Evolutionary conservation across 2,797 vertebrate genomes (phyloP).

Genomic region (Chelonia mydas): DNA sequence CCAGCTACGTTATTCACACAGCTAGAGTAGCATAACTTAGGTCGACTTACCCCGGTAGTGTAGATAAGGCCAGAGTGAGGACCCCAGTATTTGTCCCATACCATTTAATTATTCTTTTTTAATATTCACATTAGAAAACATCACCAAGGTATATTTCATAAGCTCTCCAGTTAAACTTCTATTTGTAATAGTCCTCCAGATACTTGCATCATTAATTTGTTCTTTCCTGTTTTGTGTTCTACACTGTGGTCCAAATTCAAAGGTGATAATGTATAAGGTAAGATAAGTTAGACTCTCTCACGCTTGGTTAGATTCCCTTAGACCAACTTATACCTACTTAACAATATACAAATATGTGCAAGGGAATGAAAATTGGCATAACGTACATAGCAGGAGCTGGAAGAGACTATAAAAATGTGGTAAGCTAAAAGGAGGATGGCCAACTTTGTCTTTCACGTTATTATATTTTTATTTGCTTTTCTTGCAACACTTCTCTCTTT

Average conservation of each 20-base stretch:
- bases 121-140: neutral
- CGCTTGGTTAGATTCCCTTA: neutral
- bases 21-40: no score
- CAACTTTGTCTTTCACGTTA: neutral
- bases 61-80: neutral
- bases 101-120: slow-evolving; percentile 10
- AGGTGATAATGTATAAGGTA: neutral
- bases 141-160: neutral
- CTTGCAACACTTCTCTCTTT: neutral
- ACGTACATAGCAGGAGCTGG: neutral
- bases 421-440: neutral
- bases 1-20: no score
- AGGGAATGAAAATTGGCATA: neutral
- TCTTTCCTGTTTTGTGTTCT: neutral
- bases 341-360: neutral
- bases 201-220: neutral
- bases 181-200: neutral
- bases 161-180: neutral
- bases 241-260: neutral
- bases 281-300: neutral
- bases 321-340: slow-evolving; percentile 3
- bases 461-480: slow-evolving; percentile 34
- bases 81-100: neutral
- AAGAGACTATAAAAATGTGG: neutral
- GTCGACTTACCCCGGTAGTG: no score